These are phyloP conservation scores for Drosophila parvula DNA, from an alignment of 1,140 invertebrate species.

Conservation along the genomic window DNA sequence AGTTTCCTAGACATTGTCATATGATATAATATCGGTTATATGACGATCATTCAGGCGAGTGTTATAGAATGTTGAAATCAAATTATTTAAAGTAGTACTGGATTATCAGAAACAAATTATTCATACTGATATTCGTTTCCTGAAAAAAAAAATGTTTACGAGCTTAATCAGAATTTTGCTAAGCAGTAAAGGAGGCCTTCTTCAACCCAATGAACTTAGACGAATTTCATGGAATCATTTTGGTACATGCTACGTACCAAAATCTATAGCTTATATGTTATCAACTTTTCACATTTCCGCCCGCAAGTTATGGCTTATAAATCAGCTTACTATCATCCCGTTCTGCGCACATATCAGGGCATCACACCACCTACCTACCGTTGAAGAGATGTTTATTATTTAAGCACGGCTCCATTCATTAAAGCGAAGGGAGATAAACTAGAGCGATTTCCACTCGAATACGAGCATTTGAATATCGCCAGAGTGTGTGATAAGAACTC, in stretches of 20 bases:
- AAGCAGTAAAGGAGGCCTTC: neutral
- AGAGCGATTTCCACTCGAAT: slow-evolving; percentile 12
- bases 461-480: slow-evolving; percentile 55
- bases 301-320: slow-evolving; percentile 4
- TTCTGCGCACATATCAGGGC: slow-evolving; percentile 8
- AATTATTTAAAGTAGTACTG: neutral
- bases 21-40: slow-evolving; percentile 5
- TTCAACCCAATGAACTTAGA: neutral
- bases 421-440: slow-evolving; percentile 24
- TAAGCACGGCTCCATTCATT: slow-evolving; percentile 62
- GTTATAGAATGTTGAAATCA: neutral
- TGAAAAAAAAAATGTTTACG: neutral
- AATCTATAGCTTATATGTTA: neutral
- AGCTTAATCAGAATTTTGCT: neutral
- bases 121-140: neutral
- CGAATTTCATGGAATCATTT: neutral
- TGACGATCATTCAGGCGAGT: neutral
- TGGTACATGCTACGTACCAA: neutral
- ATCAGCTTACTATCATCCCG: slow-evolving; percentile 8
- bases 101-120: neutral
- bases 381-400: slow-evolving; percentile 29
- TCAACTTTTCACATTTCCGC: slow-evolving; percentile 11
- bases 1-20: neutral
- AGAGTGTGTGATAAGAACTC: slow-evolving; percentile 51
- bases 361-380: slow-evolving; percentile 6